phyloP scores from a whole-genome alignment of 1,140 invertebrate genomes.

The Panagrolaimus sp. region DNA sequence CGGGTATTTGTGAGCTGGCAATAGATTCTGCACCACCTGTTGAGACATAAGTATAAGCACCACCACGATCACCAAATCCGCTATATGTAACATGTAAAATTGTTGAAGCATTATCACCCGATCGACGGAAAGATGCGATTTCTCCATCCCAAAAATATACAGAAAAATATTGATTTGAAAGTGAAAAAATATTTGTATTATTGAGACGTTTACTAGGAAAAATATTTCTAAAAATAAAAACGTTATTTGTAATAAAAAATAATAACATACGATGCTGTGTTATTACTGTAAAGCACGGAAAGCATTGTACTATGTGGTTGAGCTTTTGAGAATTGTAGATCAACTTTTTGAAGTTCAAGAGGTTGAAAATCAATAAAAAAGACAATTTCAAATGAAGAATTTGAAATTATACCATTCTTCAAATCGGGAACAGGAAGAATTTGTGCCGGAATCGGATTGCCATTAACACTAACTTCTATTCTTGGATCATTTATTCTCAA shows the following conservation, averaged over 20 bases:
- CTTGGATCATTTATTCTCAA: constrained; percentile 11
- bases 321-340: neutral
- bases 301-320: constrained; percentile 16
- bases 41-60: constrained; percentile 25
- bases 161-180: constrained; percentile 14
- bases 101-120: neutral
- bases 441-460: neutral
- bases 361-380: constrained; percentile 12
- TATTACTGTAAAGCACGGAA: neutral
- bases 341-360: neutral
- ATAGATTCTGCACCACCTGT: constrained; percentile 6
- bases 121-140: neutral
- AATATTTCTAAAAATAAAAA: neutral
- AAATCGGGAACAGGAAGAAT: constrained; percentile 12
- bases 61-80: constrained; percentile 23
- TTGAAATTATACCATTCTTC: constrained; percentile 12
- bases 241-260: neutral
- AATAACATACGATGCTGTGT: constrained; percentile 8
- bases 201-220: neutral
- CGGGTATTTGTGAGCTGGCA: neutral
- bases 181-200: neutral
- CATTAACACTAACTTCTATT: constrained; percentile 6
- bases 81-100: constrained; percentile 16
- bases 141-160: constrained; percentile 17
- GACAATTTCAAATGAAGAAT: neutral